Base-by-base conservation (phyloP, 2,797 vertebrate genomes). In the Sebastolobus alascanus region DNA sequence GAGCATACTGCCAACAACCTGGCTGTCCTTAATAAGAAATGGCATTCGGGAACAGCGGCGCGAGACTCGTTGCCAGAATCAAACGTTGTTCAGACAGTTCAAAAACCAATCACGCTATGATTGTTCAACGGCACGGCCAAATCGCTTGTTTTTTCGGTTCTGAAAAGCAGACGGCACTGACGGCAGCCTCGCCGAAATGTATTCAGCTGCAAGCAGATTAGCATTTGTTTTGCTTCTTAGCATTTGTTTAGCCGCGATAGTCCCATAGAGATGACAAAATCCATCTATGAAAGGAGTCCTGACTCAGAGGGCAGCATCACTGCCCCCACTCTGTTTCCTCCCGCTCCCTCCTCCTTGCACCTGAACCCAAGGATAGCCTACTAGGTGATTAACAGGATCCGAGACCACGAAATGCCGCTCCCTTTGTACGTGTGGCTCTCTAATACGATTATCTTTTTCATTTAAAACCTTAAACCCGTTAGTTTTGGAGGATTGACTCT, bases 381-480 rank as follows among this genome's bases (percentile, higher is more conserved):
- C 82, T 86, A 79, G 87, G 85, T 94, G 90, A 94, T 92, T 92
- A 94, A 90, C 83, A 69, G 82, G 89, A 90, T 94, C 89, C 76
- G 72, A 84, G 77, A 90, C 73, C 82, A 83, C 90, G 90, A 93
- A 93, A 92, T 83, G 79, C 77, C 14, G 50, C 90, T 91, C 80
- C 80, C 89, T 94, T 90, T 92, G 89, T 93, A 84, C 64, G 82
- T 87, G 80, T 89, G 87, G 83, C 78, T 83, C 84, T 83, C 78
- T 94, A 95, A 95, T 94, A 87, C 82, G 90, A 95, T 96, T 95
- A 95, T 88, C 89, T 90, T 88, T 93, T 90, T 93, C 78, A 94
- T 95, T 94, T 94, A 91, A 93, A 94, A 87, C 90, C 88, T 90
- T 96, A 96, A 96, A 94, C 93, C 93, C 90, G 93, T 95, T 94